Base-by-base conservation (phyloP, 2,888 invertebrate genomes). In the Euzetes globulus region DNA sequence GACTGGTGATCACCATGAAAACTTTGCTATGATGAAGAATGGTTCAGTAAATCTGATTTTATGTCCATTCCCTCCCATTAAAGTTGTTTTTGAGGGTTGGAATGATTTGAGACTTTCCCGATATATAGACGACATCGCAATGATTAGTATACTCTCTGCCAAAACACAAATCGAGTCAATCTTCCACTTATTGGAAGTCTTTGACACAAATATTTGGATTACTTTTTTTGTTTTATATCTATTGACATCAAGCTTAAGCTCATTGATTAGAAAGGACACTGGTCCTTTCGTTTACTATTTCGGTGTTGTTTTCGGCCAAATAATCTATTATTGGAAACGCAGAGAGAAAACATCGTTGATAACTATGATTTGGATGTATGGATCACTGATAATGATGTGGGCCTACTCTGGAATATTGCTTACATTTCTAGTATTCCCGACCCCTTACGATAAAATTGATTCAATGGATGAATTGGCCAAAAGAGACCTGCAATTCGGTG, bases 351-450 rank as follows among this genome's bases (percentile, higher is more conserved):
- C 4, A 7, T 27, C 63, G 1, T 29, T 63, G 9, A 29, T 63
- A 63, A 22, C 63, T 9, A 17, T 63, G 29, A 9, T 63, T 29
- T 63, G 63, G 63, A 11, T 63, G 27, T 29, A 9, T 63, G 63
- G 63, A 1, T 29, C 63, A 11, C 19, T 29, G 33, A 17, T 63
- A 29, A 17, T 63, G 17, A 63, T 29, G 63, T 63, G 29, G 29
- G n/a, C 15, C n/a, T 63, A 63, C 29, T 63, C 63, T 29, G 63
- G 63, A 63, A 11, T 63, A 7, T 29, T 63, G 63, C 22, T 63
- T 2, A 63, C 63, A 15, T 63, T 63, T 63, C 63, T 63, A 4
- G 63, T 63, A 15, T 63, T 63, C n/a, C 33, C 29, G 9, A 63
- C 63, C 17, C 63, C 63, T 63, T 63, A 29, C 22, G 63, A 63